Base-by-base conservation (phyloP, 2,888 invertebrate species). In the Orthonevra nobilis region DNA sequence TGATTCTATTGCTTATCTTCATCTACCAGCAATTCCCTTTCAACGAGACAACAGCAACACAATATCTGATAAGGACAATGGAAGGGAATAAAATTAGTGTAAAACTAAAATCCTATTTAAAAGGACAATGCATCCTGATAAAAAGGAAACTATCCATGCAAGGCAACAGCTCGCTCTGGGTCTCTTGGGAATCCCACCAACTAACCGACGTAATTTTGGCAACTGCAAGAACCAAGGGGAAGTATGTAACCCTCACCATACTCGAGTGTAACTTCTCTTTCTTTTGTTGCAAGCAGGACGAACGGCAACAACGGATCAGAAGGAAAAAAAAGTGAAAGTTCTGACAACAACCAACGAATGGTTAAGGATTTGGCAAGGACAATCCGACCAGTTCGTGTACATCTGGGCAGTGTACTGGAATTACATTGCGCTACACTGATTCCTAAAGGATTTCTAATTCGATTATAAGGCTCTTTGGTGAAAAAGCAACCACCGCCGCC, bases 31-130 rank as follows among this genome's bases (percentile, higher is more conserved):
- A 60, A 40, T 61, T 61, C 34, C 32, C 40, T 28, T 52, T 40
- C 54, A 56, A 56, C 46, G 28, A 73, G 40, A 46, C 44, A 69
- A 54, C 69, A 69, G 40, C 23, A n/a, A n/a, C n/a, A n/a, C n/a
- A n/a, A n/a, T n/a, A 77, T 77, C 77, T 60, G 77, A 72, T 77
- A 77, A 77, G 60, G 64, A 72, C 40, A 40, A 79, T 46, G 30
- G 23, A 72, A 36, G 38, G 20, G 66, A 79, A 79, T 73, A 79
- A 79, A 79, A 79, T 79, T 79, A 79, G 79, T 79, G 79, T 79
- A 79, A 79, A 79, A 79, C 79, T 79, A 79, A 79, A 73, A 79
- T 79, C 79, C 73, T 73, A 73, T 79, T 79, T 79, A 66, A 48
- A n/a, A 61, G 66, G 60, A 79, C 79, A 79, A 79, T 79, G 73